Conservation (phyloP, 2,888 invertebrate species). For the Catonia carolina region DNA sequence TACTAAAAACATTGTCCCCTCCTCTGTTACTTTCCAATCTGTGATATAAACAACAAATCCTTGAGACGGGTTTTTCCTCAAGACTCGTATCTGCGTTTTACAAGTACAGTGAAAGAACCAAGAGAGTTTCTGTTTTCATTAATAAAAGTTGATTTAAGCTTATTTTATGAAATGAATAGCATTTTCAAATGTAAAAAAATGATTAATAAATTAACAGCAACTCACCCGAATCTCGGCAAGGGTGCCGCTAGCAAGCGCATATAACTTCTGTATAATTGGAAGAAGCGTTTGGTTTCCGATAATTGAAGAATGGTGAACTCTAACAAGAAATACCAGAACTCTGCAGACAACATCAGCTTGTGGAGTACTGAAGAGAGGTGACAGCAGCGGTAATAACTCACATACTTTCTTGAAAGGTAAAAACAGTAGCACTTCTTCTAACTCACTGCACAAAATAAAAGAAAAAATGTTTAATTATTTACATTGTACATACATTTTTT, state of each 20-base stretch:
- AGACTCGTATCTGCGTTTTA: no score
- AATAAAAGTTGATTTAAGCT: no score
- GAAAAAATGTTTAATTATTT: constrained; percentile 6
- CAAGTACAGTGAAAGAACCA: no score
- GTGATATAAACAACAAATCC: no score
- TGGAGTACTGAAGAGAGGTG: constrained; percentile 58
- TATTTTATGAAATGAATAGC: no score
- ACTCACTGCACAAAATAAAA: constrained; percentile 55
- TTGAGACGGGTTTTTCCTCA: no score
- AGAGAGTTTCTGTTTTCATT: no score
- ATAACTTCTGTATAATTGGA: constrained; percentile 57
- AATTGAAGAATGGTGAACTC: constrained; percentile 72
- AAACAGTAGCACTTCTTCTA: constrained; percentile 82
- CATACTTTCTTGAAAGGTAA: constrained; percentile 70
- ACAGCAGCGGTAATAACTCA: constrained; percentile 66
- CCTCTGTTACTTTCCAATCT: no score
- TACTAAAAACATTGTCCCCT: no score
- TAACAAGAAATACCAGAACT: constrained; percentile 67
- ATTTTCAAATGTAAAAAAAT: no score
- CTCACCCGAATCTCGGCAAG: constrained; percentile 57
- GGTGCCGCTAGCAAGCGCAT: constrained; percentile 51
- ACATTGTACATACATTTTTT: background rate
- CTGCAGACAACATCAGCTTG: constrained; percentile 71
- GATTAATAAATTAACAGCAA: no score
- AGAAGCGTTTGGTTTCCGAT: constrained; percentile 62